A percentile compares a stretch with the other conserved stretches of the same genome.
Conservation (phyloP, 2,888 invertebrate genomes). For the Amphipyra berbera region DNA sequence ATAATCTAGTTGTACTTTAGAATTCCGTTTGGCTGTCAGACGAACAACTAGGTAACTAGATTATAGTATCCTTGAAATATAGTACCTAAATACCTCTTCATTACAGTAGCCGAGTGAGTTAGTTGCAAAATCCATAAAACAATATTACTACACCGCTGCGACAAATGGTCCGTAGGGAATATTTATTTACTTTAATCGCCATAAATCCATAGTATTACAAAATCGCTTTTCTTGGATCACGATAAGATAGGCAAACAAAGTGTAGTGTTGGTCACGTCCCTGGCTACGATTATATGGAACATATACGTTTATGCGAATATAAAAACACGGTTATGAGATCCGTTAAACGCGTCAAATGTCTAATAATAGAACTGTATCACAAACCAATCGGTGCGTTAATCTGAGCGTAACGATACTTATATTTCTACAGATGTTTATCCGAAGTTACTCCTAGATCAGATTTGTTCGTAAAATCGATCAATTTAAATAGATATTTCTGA, state of each 20-base stretch:
- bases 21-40: conserved; percentile 9
- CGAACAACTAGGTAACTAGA: too few species aligned
- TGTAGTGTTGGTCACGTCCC: neutral
- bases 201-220: neutral
- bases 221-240: neutral
- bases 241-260: neutral
- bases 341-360: conserved; percentile 30
- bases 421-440: conserved; percentile 31
- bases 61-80: neutral
- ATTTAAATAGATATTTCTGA: conserved; percentile 5
- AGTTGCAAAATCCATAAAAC: too few species aligned
- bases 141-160: too few species aligned
- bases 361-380: conserved; percentile 44
- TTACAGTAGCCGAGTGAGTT: neutral
- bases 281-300: conserved; percentile 4
- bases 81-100: neutral
- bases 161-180: too few species aligned
- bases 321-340: conserved; percentile 28
- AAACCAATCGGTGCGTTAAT: conserved; percentile 34
- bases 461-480: conserved; percentile 3
- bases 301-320: conserved; percentile 9
- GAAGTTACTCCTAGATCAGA: conserved; percentile 5
- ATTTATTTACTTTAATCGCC: too few species aligned
- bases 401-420: conserved; percentile 32
- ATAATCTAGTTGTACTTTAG: conserved; percentile 3